A percentile compares a stretch with the other conserved stretches of the same genome.
These are phyloP conservation scores for Prolemur simus DNA, from an alignment of 2,113 vertebrate genomes.

Conservation along the genomic window DNA sequence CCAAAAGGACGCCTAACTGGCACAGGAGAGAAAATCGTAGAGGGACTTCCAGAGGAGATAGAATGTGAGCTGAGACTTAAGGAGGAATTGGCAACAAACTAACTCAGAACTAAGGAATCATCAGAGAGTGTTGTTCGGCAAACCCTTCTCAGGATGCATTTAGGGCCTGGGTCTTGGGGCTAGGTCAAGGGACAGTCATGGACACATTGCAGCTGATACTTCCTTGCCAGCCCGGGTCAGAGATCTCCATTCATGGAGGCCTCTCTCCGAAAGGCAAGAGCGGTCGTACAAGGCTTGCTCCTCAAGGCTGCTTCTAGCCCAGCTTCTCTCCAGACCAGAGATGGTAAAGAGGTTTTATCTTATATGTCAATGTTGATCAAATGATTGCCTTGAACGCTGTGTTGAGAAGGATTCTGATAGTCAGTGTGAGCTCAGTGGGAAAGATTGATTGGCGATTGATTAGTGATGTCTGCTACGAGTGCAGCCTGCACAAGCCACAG, in stretches of 20 bases:
- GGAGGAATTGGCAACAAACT: background rate
- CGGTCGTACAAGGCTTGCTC: background rate
- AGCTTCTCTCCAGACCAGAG: background rate
- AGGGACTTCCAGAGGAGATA: background rate
- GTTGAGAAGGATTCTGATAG: background rate
- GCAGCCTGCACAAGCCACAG: rapidly evolving
- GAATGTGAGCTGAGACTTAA: background rate
- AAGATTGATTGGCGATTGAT: background rate
- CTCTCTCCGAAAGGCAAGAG: background rate
- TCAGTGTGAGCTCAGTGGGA: background rate
- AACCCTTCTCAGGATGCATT: rapidly evolving
- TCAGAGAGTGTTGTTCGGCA: rapidly evolving
- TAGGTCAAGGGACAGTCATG: background rate
- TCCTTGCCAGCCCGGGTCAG: rapidly evolving
- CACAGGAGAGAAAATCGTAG: background rate
- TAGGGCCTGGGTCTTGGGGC: background rate
- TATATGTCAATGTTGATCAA: background rate
- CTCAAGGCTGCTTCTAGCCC: background rate
- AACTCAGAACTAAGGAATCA: background rate
- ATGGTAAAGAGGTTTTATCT: background rate
- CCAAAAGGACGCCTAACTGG: rapidly evolving
- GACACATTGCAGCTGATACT: rapidly evolving
- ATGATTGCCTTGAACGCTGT: background rate
- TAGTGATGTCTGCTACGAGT: background rate
- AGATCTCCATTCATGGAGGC: rapidly evolving